A percentile compares a stretch with the other conserved stretches of the same genome.
Conservation (phyloP, 2,797 vertebrate species). For the Girardinus metallicus region DNA sequence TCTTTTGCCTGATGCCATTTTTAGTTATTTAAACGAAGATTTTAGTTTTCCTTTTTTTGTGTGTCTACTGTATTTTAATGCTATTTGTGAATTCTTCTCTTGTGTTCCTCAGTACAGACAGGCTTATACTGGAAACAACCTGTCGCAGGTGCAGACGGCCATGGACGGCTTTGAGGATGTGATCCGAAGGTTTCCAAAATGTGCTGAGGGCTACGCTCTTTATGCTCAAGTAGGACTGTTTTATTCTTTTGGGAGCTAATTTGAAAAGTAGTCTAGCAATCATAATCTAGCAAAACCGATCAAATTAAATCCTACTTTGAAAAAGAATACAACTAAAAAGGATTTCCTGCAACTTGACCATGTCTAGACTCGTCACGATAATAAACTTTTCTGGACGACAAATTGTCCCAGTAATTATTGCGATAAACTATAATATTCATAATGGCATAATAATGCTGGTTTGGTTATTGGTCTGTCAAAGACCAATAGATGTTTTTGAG, state of each 20-base stretch:
- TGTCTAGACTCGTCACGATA: too few relatives aligned
- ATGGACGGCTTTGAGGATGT: constrained; percentile 98
- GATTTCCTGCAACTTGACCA: background rate
- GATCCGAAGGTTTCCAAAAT: constrained; percentile 93
- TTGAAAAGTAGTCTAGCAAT: background rate
- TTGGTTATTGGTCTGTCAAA: too few relatives aligned
- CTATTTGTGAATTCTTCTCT: background rate
- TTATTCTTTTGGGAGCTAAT: background rate
- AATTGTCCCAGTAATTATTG: too few relatives aligned
- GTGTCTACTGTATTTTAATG: background rate
- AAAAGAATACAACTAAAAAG: background rate
- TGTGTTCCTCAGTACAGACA: constrained; percentile 89
- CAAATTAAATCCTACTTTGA: background rate
- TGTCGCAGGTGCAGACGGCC: constrained; percentile 92
- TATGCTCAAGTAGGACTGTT: constrained; percentile 90
- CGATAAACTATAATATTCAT: too few relatives aligned
- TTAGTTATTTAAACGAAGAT: background rate
- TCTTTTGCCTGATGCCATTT: background rate
- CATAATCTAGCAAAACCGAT: background rate
- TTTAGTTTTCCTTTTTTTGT: background rate
- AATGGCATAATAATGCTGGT: too few relatives aligned
- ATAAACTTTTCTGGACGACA: too few relatives aligned
- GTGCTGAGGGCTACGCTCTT: constrained; percentile 97
- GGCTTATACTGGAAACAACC: constrained; percentile 96
- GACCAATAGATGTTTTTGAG: too few relatives aligned